Base-by-base conservation (phyloP, 2,888 invertebrate genomes). In the Plagodis pulveraria region DNA sequence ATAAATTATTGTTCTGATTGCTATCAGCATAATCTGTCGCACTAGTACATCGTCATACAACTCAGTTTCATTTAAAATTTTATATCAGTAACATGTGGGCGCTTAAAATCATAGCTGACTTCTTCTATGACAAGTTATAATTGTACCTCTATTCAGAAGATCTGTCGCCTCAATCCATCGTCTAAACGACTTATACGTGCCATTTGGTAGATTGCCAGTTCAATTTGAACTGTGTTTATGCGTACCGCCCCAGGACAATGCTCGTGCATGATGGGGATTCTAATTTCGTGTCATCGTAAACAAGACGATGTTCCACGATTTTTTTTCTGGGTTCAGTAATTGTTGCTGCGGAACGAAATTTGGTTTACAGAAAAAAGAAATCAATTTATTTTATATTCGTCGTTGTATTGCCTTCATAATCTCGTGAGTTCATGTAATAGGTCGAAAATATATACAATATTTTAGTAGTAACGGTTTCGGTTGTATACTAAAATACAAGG, bases 241-340 rank as follows among this genome's bases (percentile, higher is more conserved):
- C 66, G 68, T 76, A 79, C 74, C 69, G 79, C 82, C 77, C 61
- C 78, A 69, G 78, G 84, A 85, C 80, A 79, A 80, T 75, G 71
- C 74, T 77, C 73, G 72, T 74, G 72, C 70, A 71, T 69, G 81
- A 79, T 76, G 82, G 79, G 78, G 77, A 77, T 77, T 84, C 84
- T 87, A 81, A 84, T 80, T 83, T 76, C 56, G 77, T 83, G 84
- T 81, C 80, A 80, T 85, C 83, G 79, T 83, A 79, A 83, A 83
- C 72, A 74, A 58, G 58, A 50, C 55, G 50, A 12, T 45, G 52
- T 40, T 50, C 53, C 55, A 54, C 52, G 48, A 41, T 40, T 56
- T 59, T 63, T 50, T 58, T 58, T 58, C 65, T 43, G 64, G 45
- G 62, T 53, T 71, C 64, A 53, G 58, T 57, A 44, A 42, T 50